Evolutionary conservation across 2,797 vertebrate genomes (phyloP), one percentile per base, ranked within the genome.

Genomic region (Cossypha dichroa): DNA sequence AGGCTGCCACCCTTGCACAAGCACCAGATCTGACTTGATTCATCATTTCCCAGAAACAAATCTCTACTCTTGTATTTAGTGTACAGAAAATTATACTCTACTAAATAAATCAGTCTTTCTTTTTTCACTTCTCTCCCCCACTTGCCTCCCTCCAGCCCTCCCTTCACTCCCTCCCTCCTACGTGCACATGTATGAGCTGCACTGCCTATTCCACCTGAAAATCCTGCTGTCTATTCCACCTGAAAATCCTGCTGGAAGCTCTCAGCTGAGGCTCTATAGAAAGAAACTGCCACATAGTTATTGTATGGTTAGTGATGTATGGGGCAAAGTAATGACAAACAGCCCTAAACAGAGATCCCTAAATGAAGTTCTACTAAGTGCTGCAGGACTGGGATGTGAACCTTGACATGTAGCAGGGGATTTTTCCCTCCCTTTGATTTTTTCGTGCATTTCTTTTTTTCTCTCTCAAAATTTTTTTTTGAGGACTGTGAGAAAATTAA

Each of bases 381-480:
- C 13, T 70, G 23, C 31, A 51, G 12, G 33, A 15, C 11, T 26
- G 10, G 10, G 20, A 49, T 76, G 14, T 21, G 17, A 78, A 78
- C 62, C n/a, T 66, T 12, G 33, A 78, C 9, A 28, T 22, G 10
- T 7, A 52, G 9, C 15, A 26, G 11, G 8, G 11, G 0, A 13
- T 31, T 36, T 31, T 38, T 70, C 0, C 2, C 6, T 28, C 4
- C 15, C 3, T 31, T 20, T 40, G 0, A 2, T 23, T n/a, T 28
- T 56, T 45, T 5, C 3, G 0, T 36, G 16, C 10, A 25, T 25
- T 51, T 46, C 46, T 4, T 29, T 15, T 41, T 22, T 12, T 22
- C 6, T 0, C 5, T 3, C 17, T 5, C 5, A 18, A 68, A 83
- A 18, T 46, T 8, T 43, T 82, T 76, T 55, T 49, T 8, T 54